A percentile compares a stretch with the other conserved stretches of the same genome.
Conservation (phyloP, 2,113 vertebrate species). For the Myotis yumanensis region DNA sequence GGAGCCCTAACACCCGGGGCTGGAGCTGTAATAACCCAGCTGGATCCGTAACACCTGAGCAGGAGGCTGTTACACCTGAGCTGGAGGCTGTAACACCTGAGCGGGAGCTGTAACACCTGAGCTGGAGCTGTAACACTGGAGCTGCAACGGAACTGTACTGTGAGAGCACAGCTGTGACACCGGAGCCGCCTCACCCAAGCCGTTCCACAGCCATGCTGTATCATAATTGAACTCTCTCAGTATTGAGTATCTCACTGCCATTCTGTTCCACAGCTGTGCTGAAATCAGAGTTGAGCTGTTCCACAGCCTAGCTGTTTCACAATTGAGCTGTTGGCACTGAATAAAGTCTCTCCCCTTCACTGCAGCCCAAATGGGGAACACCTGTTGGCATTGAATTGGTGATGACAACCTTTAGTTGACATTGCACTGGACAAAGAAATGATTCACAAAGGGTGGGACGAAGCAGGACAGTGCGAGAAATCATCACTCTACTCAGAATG, state of each 20-base stretch:
- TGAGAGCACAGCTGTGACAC: background rate
- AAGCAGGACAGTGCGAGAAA: background rate
- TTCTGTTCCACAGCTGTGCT: background rate
- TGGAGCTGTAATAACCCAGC: no score
- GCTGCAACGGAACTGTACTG: background rate
- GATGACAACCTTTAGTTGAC: background rate
- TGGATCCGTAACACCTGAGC: no score
- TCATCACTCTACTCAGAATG: background rate
- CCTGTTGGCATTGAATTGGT: background rate
- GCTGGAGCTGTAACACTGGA: background rate
- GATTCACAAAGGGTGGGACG: background rate
- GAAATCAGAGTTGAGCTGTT: background rate
- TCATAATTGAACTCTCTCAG: background rate
- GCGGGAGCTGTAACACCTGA: background rate
- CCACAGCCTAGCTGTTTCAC: background rate
- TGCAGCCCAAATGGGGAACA: no score
- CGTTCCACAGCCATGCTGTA: background rate
- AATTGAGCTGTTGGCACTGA: background rate
- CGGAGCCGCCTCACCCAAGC: background rate
- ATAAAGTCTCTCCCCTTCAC: background rate
- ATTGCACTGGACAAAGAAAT: background rate
- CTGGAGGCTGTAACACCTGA: no score
- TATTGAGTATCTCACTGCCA: background rate
- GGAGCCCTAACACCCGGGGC: no score
- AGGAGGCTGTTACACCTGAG: no score